A percentile compares a stretch with the other conserved stretches of the same genome.
Conservation (phyloP, 2,888 invertebrate species). For the Ectropis crepuscularia region DNA sequence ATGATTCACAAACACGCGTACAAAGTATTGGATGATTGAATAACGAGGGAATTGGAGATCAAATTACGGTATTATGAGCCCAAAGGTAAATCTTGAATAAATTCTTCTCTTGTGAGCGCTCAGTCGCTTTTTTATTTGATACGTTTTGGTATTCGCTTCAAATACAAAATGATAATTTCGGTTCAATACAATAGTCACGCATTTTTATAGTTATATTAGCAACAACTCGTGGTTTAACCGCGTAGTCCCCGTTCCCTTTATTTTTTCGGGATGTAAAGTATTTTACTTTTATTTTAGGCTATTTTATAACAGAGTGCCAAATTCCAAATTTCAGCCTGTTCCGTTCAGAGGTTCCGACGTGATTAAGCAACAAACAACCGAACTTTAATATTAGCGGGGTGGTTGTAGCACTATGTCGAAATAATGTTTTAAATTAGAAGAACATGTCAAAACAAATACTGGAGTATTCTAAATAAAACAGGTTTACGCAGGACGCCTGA, state of each 20-base stretch:
- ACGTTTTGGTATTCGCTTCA: neutral
- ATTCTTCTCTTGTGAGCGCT: constrained; percentile 7
- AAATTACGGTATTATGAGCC: constrained; percentile 28
- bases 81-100: constrained; percentile 26
- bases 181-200: neutral
- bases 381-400: too few relatives aligned
- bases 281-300: too few relatives aligned
- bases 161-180: neutral
- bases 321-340: too few relatives aligned
- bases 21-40: constrained; percentile 38
- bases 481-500: too few relatives aligned
- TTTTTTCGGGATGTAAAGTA: neutral
- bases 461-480: too few relatives aligned
- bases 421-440: too few relatives aligned
- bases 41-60: constrained; percentile 37
- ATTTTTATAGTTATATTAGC: neutral
- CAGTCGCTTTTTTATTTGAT: constrained; percentile 1
- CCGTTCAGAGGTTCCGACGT: too few relatives aligned
- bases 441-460: too few relatives aligned
- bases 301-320: too few relatives aligned
- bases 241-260: neutral
- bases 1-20: constrained; percentile 41
- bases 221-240: neutral
- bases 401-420: too few relatives aligned
- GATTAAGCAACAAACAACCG: too few relatives aligned